A percentile compares a stretch with the other conserved stretches of the same genome.
Conservation (phyloP, 2,888 invertebrate genomes). For the Branchipolynoe longqiensis region DNA sequence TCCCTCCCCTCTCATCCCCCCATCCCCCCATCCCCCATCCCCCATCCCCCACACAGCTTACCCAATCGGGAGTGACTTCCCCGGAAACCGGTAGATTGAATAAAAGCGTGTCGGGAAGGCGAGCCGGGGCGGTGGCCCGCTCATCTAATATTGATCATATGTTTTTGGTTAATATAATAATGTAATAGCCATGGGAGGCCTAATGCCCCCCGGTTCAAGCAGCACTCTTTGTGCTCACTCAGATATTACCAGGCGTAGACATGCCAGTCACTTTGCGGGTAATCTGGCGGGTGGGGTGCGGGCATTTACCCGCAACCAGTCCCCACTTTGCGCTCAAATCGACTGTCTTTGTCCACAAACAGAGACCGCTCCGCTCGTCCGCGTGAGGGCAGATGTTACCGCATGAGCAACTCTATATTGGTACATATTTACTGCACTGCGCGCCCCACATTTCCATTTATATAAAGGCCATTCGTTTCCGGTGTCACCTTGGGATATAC, state of each 20-base stretch:
- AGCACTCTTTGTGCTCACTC: conserved; percentile 12
- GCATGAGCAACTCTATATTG: no score
- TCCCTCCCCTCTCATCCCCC: no score
- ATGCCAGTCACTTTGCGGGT: conserved; percentile 13
- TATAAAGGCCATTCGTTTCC: no score
- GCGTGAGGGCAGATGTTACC: no score
- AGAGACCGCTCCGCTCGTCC: no score
- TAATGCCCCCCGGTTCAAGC: conserved; percentile 28
- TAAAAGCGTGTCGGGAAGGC: conserved; percentile 43
- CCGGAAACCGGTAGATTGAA: conserved; percentile 54
- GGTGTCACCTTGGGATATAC: no score
- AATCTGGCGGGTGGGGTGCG: background rate
- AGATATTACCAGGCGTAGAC: conserved; percentile 12
- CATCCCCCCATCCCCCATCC: no score
- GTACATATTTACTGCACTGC: no score
- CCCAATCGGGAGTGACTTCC: conserved; percentile 39
- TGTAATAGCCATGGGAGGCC: conserved; percentile 48
- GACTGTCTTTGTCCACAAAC: background rate
- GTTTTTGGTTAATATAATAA: conserved; percentile 57
- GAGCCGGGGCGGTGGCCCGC: background rate
- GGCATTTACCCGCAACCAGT: conserved; percentile 29
- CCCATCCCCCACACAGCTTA: no score
- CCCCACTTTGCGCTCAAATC: background rate
- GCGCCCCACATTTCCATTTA: no score
- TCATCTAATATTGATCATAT: conserved; percentile 56